Evolutionary conservation across 2,113 vertebrate species (phyloP).

Genomic region (Prunella himalayana): DNA sequence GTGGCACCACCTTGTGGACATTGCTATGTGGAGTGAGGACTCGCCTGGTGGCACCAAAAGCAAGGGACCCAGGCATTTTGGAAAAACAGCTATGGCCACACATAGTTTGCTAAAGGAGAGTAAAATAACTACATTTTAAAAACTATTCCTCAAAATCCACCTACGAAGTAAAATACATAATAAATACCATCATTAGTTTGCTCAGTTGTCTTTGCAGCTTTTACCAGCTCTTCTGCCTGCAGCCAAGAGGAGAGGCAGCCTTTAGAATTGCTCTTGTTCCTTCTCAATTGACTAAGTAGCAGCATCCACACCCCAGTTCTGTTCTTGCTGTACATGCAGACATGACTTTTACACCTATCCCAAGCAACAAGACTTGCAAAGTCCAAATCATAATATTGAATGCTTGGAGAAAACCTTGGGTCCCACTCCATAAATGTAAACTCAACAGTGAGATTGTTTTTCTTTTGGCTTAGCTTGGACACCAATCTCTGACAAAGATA

Average conservation of each 20-base stretch:
- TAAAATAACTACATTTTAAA: not conserved
- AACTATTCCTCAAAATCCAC: not conserved
- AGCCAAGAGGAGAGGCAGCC: not conserved
- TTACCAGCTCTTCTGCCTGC: not conserved
- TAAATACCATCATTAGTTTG: not conserved
- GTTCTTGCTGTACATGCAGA: not conserved
- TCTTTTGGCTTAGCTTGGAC: too few species aligned
- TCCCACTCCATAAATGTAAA: not conserved
- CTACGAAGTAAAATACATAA: not conserved
- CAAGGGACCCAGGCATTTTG: not conserved
- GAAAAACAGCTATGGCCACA: not conserved
- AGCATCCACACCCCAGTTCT: not conserved
- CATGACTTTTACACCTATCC: not conserved
- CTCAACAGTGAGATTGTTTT: not conserved
- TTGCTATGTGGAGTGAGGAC: not conserved
- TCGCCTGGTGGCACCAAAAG: not conserved
- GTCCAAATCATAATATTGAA: not conserved
- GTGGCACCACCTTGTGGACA: slow-evolving; percentile 80
- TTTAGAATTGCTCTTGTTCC: not conserved
- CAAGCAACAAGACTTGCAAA: not conserved
- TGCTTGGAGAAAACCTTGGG: not conserved
- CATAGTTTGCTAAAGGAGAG: not conserved
- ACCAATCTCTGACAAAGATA: not conserved
- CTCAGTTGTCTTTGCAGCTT: not conserved
- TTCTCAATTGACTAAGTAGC: not conserved